phyloP scores from a whole-genome alignment of 2,888 invertebrate species.

The Pristionchus mayeri region DNA sequence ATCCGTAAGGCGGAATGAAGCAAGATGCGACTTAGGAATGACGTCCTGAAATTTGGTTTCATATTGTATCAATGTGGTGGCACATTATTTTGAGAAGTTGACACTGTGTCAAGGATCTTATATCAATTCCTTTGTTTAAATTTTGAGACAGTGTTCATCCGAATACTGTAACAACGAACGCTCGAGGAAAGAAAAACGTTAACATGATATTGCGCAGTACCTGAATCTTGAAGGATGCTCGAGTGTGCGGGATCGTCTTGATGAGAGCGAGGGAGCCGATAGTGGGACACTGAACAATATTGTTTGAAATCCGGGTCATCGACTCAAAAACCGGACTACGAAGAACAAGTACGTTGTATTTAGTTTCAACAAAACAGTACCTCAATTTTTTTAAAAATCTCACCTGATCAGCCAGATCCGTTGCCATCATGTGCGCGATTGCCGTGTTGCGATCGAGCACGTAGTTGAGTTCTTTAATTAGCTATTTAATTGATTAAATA shows the following conservation, averaged over 20 bases:
- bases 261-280: slow-evolving; percentile 56
- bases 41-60: slow-evolving; percentile 63
- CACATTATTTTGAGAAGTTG: too few species aligned
- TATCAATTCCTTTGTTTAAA: too few species aligned
- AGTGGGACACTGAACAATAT: slow-evolving; percentile 55
- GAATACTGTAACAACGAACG: too few species aligned
- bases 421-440: slow-evolving; percentile 75
- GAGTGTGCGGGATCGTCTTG: slow-evolving; percentile 72
- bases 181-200: too few species aligned
- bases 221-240: slow-evolving; percentile 76
- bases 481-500: neutral
- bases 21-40: slow-evolving; percentile 73
- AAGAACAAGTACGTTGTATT: too few species aligned
- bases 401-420: slow-evolving; percentile 72
- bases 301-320: too few species aligned
- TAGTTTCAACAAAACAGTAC: too few species aligned
- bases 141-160: too few species aligned
- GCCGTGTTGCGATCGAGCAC: slow-evolving; percentile 74
- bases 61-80: too few species aligned
- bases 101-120: too few species aligned
- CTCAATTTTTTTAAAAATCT: neutral
- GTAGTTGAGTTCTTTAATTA: slow-evolving; percentile 72
- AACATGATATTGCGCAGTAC: slow-evolving; percentile 47
- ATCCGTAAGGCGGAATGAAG: slow-evolving; percentile 70
- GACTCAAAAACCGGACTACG: too few species aligned